A percentile compares a stretch with the other conserved stretches of the same genome.
Evolutionary conservation across 2,113 vertebrate genomes (phyloP).

Genomic region (Aythya baeri): DNA sequence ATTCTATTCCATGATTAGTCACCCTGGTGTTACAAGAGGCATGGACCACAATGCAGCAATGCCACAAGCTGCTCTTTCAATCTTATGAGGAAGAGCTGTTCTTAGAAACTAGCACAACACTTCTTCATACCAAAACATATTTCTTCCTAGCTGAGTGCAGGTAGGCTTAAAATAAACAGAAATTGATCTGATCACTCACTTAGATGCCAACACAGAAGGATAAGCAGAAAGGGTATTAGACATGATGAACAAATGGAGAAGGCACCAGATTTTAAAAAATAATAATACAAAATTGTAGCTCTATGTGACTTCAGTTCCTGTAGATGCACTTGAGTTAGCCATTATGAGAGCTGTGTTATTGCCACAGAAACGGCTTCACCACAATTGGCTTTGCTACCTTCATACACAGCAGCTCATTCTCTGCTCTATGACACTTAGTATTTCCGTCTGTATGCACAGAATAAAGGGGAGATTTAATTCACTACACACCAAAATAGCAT

Average conservation of each 20-base stretch:
- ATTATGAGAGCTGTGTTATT: too few relatives aligned
- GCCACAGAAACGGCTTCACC: background rate
- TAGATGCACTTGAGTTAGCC: background rate
- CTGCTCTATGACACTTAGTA: fast-evolving
- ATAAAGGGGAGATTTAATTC: background rate
- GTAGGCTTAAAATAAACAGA: background rate
- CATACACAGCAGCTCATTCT: background rate
- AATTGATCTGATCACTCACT: background rate
- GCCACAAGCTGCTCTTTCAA: background rate
- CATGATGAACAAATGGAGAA: background rate
- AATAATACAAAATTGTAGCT: background rate
- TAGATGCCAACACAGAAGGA: background rate
- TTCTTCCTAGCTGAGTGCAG: background rate
- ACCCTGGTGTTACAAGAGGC: background rate
- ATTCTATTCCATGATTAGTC: background rate
- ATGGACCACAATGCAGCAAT: background rate
- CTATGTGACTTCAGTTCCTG: background rate
- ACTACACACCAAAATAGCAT: background rate
- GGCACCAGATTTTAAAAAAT: background rate
- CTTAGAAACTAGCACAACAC: background rate
- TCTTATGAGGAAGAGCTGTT: background rate
- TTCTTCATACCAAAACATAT: background rate
- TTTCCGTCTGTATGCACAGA: background rate
- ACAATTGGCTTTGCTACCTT: background rate
- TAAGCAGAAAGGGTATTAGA: too few relatives aligned